These are phyloP conservation scores for Centropus unirufus DNA, from an alignment of 2,113 vertebrate genomes.

Conservation along the genomic window DNA sequence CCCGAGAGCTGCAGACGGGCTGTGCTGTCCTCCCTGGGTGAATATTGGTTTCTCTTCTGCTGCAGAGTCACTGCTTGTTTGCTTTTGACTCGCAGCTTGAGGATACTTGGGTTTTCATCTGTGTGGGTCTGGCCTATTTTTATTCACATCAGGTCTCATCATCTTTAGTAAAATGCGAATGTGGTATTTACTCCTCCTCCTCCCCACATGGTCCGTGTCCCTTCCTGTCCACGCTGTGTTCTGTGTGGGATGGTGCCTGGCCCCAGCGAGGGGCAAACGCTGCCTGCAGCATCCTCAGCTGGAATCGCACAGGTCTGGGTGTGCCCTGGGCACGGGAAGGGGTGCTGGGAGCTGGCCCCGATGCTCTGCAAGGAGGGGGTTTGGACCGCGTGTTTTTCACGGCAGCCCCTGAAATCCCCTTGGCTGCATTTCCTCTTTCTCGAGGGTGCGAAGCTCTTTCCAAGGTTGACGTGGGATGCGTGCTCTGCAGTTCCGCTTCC, in stretches of 20 bases:
- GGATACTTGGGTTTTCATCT: not conserved
- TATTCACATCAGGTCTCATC: not conserved
- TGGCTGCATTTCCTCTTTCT: not conserved
- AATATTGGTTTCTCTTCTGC: not conserved
- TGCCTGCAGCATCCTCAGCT: too few relatives aligned
- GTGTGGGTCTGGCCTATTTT: not conserved
- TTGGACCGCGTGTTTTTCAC: not conserved
- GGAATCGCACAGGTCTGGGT: too few relatives aligned
- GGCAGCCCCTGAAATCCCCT: not conserved
- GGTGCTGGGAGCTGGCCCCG: not conserved
- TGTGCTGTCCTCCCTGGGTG: not conserved
- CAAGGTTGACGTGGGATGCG: not conserved
- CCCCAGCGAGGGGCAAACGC: not conserved
- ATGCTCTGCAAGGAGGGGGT: not conserved
- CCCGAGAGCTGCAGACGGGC: not conserved
- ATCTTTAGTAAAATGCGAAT: not conserved
- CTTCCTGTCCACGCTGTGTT: accelerated
- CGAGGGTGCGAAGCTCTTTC: not conserved
- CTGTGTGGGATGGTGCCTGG: not conserved
- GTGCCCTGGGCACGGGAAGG: not conserved
- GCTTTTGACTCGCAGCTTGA: not conserved
- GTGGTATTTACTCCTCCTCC: not conserved
- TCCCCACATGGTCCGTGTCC: accelerated
- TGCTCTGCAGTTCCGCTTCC: not conserved
- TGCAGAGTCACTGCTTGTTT: not conserved